phyloP scores from a whole-genome alignment of 2,888 invertebrate genomes.

The Trimorus sp. region DNA sequence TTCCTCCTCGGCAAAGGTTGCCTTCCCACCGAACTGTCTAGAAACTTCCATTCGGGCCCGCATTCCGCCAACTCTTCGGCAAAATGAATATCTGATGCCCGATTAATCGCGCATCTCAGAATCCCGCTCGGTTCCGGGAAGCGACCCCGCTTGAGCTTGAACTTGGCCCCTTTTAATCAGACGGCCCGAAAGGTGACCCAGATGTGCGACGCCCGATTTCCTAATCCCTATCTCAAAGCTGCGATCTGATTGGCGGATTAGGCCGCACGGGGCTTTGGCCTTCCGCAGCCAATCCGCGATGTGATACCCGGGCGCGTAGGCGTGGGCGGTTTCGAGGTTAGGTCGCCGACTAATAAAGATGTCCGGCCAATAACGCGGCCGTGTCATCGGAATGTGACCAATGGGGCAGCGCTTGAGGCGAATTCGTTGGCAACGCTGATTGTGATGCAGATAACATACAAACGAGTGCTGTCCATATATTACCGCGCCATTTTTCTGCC shows the following conservation, averaged over 20 bases:
- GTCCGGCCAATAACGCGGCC: constrained; percentile 46
- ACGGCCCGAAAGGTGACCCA: constrained; percentile 27
- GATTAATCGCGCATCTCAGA: constrained; percentile 4
- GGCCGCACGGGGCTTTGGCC: not conserved
- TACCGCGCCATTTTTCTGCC: constrained; percentile 58
- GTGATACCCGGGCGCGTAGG: not conserved
- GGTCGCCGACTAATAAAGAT: constrained; percentile 41
- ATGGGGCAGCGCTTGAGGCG: constrained; percentile 58
- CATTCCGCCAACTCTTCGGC: not conserved
- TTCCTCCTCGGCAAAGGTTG: no score
- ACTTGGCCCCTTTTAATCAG: constrained; percentile 37
- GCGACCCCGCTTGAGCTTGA: constrained; percentile 29
- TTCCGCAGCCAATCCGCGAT: not conserved
- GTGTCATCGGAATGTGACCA: constrained; percentile 64
- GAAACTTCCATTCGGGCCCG: no score
- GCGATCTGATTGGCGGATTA: not conserved
- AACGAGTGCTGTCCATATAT: constrained; percentile 64
- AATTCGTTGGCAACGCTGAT: constrained; percentile 63
- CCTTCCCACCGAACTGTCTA: no score
- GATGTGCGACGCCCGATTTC: constrained; percentile 18
- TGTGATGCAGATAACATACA: constrained; percentile 63
- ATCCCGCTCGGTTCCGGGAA: constrained; percentile 21
- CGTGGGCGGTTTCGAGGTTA: not conserved
- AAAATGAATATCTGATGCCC: constrained; percentile 6
- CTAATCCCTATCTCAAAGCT: no score